Evolutionary conservation across 2,888 invertebrate species (phyloP), one percentile per base, ranked within the genome.

Genomic region (Prenolepis imparis): DNA sequence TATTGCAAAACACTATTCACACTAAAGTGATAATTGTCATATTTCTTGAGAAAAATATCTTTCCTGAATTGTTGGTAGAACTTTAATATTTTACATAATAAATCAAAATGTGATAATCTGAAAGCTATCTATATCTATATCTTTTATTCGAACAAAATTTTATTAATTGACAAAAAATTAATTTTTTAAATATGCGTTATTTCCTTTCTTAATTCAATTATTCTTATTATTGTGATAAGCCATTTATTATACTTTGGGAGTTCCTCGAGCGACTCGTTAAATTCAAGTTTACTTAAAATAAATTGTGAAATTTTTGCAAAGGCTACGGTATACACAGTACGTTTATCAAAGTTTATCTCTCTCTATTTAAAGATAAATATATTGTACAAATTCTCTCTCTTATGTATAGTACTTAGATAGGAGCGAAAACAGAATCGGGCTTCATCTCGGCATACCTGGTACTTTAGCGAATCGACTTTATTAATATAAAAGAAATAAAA

Each of bases 361-460:
- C n/a, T 63, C 63, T 77, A 77, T 77, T 77, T 77, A 77, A 77
- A 67, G 6, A 57, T 67, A 77, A 67, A 77, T 39, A 75, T 77
- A 77, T 77, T 67, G 77, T 77, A 77, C 67, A 77, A 77, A 77
- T 77, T 77, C 52, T n/a, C 52, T 52, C 52, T 52, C 67, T 77
- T 77, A 41, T 57, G 55, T 77, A 67, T 77, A 77, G 77, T 77
- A 77, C 77, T 77, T 77, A 77, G 67, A 77, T 75, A 75, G 52
- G 21, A 55, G n/a, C 41, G 55, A 77, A 28, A 28, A 41, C 67
- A 67, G 57, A 48, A 32, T 41, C 77, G 55, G 67, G 52, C 75
- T 64, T 75, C 75, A 64, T 75, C 75, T 75, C 75, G 66, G 75
- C 52, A 52, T 52, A 64, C 15, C 67, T 39, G 77, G 41, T 57